Base-by-base conservation (phyloP, 2,888 invertebrate genomes). In the Noctuana brunneofusca region DNA sequence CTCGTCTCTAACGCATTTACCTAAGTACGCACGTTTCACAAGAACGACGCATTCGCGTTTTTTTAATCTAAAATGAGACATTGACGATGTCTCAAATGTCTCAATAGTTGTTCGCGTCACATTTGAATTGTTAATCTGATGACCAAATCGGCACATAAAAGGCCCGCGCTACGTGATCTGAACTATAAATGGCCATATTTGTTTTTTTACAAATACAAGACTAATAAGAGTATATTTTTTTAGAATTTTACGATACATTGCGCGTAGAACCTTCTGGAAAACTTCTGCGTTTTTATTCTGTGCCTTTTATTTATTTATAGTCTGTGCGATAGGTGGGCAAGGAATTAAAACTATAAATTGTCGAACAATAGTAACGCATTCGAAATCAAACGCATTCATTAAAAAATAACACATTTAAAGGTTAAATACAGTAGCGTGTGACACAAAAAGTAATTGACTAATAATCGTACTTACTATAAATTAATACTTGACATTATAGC, bases 11-110 rank as follows among this genome's bases (percentile, higher is more conserved):
- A 32, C 6, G 30, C 8, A 30, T 8, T 6, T 11, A 30, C 30
- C 30, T 30, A 8, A 50, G 49, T 56, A 41, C 41, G n/a, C 63
- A 43, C 41, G 56, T 43, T 14, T 12, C 6, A 16, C 16, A 48
- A 22, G 9, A 24, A 48, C 43, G 20, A 16, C 35, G 22, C 49
- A 56, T 43, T 30, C 43, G 32, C 16, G 20, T 14, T 38, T 59
- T 62, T 49, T 55, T 59, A 46, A 43, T 63, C 56, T 56, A 63
- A 56, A 56, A 50, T 63, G 50, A 63, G 55, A 63, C 63, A 63
- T 56, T 63, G 63, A 43, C 56, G 63, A 63, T 63, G 63, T 56
- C 63, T 63, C 63, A 63, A 63, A 63, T 63, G 63, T 56, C 63
- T 63, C 63, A 63, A 63, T 63, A 63, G 49, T 63, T 56, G 62